Conservation (phyloP, 2,888 invertebrate genomes). For the Andricus curvator region DNA sequence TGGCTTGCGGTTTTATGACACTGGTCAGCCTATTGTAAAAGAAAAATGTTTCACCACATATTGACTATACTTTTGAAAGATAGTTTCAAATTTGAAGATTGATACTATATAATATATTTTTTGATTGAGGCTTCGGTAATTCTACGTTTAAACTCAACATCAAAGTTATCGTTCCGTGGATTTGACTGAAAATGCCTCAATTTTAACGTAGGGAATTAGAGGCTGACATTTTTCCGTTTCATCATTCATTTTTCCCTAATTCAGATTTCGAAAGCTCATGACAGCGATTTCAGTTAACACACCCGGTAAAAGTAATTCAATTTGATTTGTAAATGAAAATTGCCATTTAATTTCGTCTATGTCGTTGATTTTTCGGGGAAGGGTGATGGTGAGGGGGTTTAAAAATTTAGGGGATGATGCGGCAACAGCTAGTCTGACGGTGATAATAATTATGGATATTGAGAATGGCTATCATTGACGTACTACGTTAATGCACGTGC, state of each 20-base stretch:
- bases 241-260: neutral
- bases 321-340: constrained; percentile 73
- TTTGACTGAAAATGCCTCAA: too few relatives aligned
- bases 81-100: neutral
- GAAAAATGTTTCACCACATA: neutral
- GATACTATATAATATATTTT: neutral
- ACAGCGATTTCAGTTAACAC: neutral
- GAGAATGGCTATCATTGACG: constrained; percentile 73
- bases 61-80: neutral
- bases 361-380: neutral
- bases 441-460: constrained; percentile 74
- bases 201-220: neutral
- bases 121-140: neutral
- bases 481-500: constrained; percentile 66
- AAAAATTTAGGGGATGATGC: constrained; percentile 12
- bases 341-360: constrained; percentile 70
- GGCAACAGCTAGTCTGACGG: constrained; percentile 46
- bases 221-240: neutral
- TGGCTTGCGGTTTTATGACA: constrained; percentile 1
- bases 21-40: neutral
- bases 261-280: neutral
- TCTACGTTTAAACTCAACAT: too few relatives aligned
- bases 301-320: constrained; percentile 72
- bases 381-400: neutral
- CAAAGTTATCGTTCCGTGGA: too few relatives aligned